phyloP scores from a whole-genome alignment of 1,140 invertebrate species.

The Frieseomelitta varia region DNA sequence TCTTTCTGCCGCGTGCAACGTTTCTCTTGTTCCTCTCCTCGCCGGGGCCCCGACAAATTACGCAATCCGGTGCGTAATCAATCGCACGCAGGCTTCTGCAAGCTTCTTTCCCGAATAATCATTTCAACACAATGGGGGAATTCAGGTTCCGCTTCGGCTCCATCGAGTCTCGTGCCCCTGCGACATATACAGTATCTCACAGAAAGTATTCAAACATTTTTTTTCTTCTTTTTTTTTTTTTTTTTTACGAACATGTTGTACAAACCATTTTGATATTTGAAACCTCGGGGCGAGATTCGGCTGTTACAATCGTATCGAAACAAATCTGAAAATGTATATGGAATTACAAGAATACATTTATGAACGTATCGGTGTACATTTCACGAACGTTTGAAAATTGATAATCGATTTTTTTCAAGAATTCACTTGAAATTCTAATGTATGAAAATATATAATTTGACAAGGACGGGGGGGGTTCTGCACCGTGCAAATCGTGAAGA shows the following conservation, averaged over 20 bases:
- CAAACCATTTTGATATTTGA: too few relatives aligned
- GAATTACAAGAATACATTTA: too few relatives aligned
- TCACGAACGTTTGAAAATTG: too few relatives aligned
- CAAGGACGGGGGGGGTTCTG: not conserved
- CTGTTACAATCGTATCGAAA: too few relatives aligned
- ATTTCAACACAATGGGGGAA: not conserved
- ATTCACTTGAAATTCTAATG: not conserved
- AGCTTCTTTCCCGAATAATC: constrained; percentile 10
- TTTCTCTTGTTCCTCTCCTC: constrained; percentile 31
- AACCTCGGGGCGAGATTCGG: too few relatives aligned
- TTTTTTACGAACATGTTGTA: too few relatives aligned
- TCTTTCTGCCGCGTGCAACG: constrained; percentile 68
- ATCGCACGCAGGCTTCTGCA: not conserved
- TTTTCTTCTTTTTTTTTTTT: too few relatives aligned
- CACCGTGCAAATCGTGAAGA: not conserved
- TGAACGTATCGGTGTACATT: too few relatives aligned
- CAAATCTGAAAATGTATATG: too few relatives aligned
- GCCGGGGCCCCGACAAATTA: constrained; percentile 9
- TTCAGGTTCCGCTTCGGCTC: not conserved
- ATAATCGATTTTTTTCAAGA: too few relatives aligned
- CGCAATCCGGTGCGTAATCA: constrained; percentile 14
- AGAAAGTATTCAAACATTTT: not conserved
- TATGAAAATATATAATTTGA: not conserved
- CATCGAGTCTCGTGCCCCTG: too few relatives aligned
- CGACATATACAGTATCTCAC: not conserved